These are phyloP conservation scores for Pammene aurita DNA, from an alignment of 2,888 invertebrate genomes.

Conservation along the genomic window DNA sequence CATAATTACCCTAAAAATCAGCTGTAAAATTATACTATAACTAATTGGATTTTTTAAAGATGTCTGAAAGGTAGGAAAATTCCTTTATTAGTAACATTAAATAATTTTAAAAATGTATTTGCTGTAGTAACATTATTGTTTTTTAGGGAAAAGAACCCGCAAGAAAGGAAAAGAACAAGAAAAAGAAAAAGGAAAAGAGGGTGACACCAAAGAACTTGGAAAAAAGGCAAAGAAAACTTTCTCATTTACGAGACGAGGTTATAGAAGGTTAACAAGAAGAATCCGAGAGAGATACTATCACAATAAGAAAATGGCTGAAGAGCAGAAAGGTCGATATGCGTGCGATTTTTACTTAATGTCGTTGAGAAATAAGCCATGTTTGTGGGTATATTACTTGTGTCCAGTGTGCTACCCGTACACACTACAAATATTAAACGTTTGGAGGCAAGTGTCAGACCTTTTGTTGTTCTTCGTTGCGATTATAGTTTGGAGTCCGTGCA, in stretches of 20 bases:
- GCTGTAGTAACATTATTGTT: too few relatives aligned
- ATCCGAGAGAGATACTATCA: slow-evolving; percentile 22
- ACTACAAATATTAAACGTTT: slow-evolving; percentile 2
- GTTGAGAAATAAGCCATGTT: slow-evolving; percentile 16
- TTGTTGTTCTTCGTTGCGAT: slow-evolving; percentile 28
- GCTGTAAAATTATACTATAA: too few relatives aligned
- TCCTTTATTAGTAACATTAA: too few relatives aligned
- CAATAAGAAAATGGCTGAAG: slow-evolving; percentile 23
- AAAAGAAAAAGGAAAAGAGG: background rate
- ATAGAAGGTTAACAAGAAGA: slow-evolving; percentile 15
- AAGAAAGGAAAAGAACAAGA: background rate
- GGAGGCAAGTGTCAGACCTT: slow-evolving; percentile 20
- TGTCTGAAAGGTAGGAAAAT: too few relatives aligned
- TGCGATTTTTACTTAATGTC: slow-evolving; percentile 30
- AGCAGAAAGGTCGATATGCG: slow-evolving; percentile 19
- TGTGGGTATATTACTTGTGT: slow-evolving; percentile 28
- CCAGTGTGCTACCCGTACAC: slow-evolving; percentile 17
- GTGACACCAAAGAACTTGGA: background rate
- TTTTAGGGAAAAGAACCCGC: background rate
- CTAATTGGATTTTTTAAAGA: too few relatives aligned
- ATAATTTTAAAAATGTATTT: too few relatives aligned
- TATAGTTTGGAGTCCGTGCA: slow-evolving; percentile 26
- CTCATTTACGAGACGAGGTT: background rate
- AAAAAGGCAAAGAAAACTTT: background rate
- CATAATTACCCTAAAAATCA: too few relatives aligned